Conservation (phyloP, 1,140 invertebrate genomes). For the Rhagoletis pomonella region DNA sequence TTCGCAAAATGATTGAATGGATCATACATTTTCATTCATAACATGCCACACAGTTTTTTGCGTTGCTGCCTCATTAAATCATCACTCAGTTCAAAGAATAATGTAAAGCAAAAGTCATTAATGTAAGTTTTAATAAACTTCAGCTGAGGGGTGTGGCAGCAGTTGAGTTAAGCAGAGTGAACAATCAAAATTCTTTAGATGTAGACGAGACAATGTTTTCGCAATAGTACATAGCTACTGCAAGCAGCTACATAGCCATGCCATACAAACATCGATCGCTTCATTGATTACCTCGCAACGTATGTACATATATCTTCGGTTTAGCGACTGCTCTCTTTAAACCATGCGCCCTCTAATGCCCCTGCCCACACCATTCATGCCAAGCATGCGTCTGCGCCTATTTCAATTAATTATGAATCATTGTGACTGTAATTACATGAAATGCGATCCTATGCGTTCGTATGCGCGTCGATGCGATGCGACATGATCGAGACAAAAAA, state of each 20-base stretch:
- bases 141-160: constrained; percentile 13
- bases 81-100: constrained; percentile 64
- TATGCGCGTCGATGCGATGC: background rate
- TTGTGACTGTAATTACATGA: constrained; percentile 72
- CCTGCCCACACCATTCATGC: background rate
- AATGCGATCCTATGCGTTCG: constrained; percentile 65
- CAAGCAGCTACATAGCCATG: background rate
- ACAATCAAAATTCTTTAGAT: constrained; percentile 41
- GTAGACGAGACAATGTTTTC: constrained; percentile 14
- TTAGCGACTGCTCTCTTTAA: background rate
- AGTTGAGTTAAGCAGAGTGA: background rate
- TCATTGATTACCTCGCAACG: constrained; percentile 6
- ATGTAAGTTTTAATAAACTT: constrained; percentile 18
- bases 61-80: constrained; percentile 69
- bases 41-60: constrained; percentile 68
- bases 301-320: background rate
- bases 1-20: background rate
- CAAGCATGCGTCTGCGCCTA: background rate
- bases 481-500: constrained; percentile 47
- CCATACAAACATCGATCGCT: background rate
- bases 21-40: constrained; percentile 69
- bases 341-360: background rate
- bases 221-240: background rate
- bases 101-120: background rate
- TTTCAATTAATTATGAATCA: constrained; percentile 72